phyloP scores from a whole-genome alignment of 2,888 invertebrate species.

The Andrena hattorfiana region DNA sequence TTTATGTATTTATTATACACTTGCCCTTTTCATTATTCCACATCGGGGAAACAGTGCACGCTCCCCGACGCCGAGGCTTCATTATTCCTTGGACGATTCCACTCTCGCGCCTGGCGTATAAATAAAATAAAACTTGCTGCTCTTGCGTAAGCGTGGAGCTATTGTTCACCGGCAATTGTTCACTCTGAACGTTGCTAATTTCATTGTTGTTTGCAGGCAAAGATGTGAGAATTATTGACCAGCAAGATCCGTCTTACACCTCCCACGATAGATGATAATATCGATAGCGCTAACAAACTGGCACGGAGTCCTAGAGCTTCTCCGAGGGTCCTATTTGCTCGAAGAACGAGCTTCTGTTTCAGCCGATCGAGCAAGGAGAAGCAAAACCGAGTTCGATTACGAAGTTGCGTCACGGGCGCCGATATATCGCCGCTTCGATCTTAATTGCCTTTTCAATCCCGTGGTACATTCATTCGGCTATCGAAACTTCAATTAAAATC shows the following conservation, averaged over 20 bases:
- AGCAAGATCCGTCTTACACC: background rate
- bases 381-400: constrained; percentile 50
- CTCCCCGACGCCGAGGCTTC: constrained; percentile 1
- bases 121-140: background rate
- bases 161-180: background rate
- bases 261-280: background rate
- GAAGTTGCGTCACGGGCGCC: constrained; percentile 37
- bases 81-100: constrained; percentile 25
- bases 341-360: background rate
- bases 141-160: background rate
- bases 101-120: background rate
- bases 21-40: constrained; percentile 27
- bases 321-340: constrained; percentile 6
- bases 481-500: constrained; percentile 67
- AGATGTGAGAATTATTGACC: no score
- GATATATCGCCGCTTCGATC: constrained; percentile 60
- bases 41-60: constrained; percentile 15
- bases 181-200: background rate
- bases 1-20: constrained; percentile 39
- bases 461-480: constrained; percentile 49
- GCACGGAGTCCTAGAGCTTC: background rate
- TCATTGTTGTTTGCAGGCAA: no score
- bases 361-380: constrained; percentile 9
- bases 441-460: constrained; percentile 63
- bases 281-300: background rate